Base-by-base conservation (phyloP, 2,113 vertebrate genomes). In the Ifrita kowaldi region DNA sequence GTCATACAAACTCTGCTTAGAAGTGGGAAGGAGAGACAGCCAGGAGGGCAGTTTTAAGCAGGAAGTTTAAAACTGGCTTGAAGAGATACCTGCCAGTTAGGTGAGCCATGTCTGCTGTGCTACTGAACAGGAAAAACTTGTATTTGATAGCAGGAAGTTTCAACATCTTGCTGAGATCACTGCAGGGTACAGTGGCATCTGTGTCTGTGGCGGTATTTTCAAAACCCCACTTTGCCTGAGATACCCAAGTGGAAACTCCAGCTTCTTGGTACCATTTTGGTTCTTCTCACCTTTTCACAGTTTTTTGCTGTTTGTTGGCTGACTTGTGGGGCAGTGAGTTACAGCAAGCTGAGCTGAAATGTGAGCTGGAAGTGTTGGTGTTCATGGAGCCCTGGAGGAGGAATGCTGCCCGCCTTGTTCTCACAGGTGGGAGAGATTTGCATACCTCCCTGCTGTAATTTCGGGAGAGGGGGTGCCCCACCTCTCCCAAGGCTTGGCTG, bases 321-420 rank as follows among this genome's bases (percentile, higher is more conserved):
- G 64, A 47, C 15, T 46, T 70, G 16, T 86, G 2, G 11, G 33
- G 42, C 73, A 44, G 37, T 63, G 70, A 83, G 33, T 77, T 80
- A 18, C 27, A 67, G 21, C 26, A 77, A 35, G 55, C 35, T 77
- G 79, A 73, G 63, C 55, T 80, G 90, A 81, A 93, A 90, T 26
- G 33, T n/a, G 83, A 95, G 64, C 80, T 80, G 74, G n/a, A 82
- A 75, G 47, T 19, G 17, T 73, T 86, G 41, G 50, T 53, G 33
- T 55, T 93, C 22, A 11, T 53, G 50, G 76, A 87, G 56, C 50
- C 89, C 73, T 39, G 76, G 55, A 85, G 89, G 84, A 93, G 85
- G 93, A 97, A 97, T 96, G 94, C 65, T 90, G 91, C 91, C 73
- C 0, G 52, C 93, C 93, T 92, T 92, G 93, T 95, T 97, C 89